A percentile compares a stretch with the other conserved stretches of the same genome.
phyloP scores from a whole-genome alignment of 2,113 vertebrate genomes.

The Trogon surrucura region DNA sequence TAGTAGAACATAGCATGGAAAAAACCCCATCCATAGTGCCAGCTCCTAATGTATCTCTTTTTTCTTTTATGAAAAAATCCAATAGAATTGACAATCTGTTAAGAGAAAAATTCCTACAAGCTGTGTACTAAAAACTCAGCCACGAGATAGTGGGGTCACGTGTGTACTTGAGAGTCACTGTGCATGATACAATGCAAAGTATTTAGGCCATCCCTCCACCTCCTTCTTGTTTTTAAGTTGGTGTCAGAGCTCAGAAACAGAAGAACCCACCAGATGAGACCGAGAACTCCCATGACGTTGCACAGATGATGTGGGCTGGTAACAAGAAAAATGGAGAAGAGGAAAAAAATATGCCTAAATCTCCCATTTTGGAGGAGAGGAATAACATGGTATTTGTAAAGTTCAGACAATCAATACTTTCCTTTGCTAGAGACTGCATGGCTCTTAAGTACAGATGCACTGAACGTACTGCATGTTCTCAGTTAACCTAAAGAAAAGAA shows the following conservation, averaged over 20 bases:
- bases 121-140: not conserved
- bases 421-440: not conserved
- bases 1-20: not conserved
- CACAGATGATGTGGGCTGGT: not conserved
- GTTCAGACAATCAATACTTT: not conserved
- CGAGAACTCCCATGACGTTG: not conserved
- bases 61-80: not conserved
- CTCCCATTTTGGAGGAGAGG: not conserved
- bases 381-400: not conserved
- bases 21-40: not conserved
- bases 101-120: not conserved
- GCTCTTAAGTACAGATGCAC: not conserved
- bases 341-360: not conserved
- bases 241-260: not conserved
- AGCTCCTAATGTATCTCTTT: not conserved
- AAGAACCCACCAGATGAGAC: not conserved
- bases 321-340: not conserved
- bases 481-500: not conserved
- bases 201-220: not conserved
- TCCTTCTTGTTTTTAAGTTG: not conserved
- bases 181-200: not conserved
- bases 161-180: not conserved
- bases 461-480: not conserved
- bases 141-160: fast-evolving
- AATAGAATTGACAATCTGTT: not conserved